These are phyloP conservation scores for Orthonevra nobilis DNA, from an alignment of 2,888 invertebrate genomes.

Conservation along the genomic window DNA sequence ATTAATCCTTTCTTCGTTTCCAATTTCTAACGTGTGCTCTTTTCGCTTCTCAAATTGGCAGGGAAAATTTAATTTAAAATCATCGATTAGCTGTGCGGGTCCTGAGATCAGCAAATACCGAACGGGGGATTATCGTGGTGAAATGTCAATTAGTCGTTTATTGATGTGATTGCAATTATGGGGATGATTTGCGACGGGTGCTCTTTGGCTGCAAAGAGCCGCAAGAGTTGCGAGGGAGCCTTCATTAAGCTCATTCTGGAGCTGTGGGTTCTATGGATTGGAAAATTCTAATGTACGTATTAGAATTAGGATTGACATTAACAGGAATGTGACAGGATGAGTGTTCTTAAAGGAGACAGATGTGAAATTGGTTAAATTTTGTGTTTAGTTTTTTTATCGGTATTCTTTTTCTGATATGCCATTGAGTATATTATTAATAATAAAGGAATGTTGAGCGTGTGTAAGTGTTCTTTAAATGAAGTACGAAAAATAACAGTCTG, in stretches of 20 bases:
- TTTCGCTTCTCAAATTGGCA: constrained; percentile 39
- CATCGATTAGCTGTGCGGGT: constrained; percentile 49
- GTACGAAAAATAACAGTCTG: no score
- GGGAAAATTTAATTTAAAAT: constrained; percentile 53
- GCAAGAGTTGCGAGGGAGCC: not conserved
- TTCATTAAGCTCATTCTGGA: not conserved
- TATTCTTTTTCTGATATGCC: no score
- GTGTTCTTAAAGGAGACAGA: not conserved
- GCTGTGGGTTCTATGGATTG: constrained; percentile 3
- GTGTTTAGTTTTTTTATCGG: no score
- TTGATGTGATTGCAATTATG: constrained; percentile 62
- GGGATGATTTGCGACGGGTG: constrained; percentile 36
- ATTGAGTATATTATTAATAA: no score
- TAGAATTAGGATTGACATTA: not conserved
- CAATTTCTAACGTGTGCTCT: constrained; percentile 11
- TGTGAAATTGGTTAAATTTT: not conserved
- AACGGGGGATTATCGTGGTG: constrained; percentile 43
- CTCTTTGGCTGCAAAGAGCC: not conserved
- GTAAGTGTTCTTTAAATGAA: no score
- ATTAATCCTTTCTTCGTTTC: constrained; percentile 31
- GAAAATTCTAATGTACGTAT: constrained; percentile 31
- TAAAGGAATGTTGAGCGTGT: no score
- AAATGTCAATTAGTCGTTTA: constrained; percentile 63
- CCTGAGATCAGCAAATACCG: constrained; percentile 19
- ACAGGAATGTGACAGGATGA: not conserved